Conservation (phyloP, 2,888 invertebrate species). For the Tromatobia lineatoria region DNA sequence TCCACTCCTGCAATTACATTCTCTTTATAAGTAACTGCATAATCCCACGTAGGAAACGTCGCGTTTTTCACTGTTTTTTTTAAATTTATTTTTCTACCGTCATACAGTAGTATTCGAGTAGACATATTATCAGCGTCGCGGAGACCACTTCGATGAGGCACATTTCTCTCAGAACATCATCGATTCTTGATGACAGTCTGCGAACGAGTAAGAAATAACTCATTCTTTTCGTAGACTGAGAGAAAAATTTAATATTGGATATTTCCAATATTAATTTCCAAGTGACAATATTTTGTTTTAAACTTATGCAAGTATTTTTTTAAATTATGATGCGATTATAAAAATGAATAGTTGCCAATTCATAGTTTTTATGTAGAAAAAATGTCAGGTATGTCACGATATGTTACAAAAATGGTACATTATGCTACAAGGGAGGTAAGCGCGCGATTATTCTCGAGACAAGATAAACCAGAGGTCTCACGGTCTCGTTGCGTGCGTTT, state of each 20-base stretch:
- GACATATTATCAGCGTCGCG: conserved; percentile 54
- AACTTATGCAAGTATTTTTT: not conserved
- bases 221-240: not conserved
- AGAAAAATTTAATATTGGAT: no score
- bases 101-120: conserved; percentile 62
- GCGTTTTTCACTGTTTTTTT: conserved; percentile 36
- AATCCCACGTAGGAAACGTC: conserved; percentile 59
- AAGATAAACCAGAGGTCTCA: conserved; percentile 65
- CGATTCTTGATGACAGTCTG: conserved; percentile 46
- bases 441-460: no score
- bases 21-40: not conserved
- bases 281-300: not conserved
- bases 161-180: conserved; percentile 40
- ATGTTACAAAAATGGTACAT: conserved; percentile 38
- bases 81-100: conserved; percentile 36
- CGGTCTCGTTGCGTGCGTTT: conserved; percentile 61
- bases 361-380: no score
- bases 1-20: conserved; percentile 52
- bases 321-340: no score
- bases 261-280: not conserved
- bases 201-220: not conserved
- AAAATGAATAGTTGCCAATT: no score
- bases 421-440: no score
- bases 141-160: conserved; percentile 57
- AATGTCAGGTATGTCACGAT: no score